A percentile compares a stretch with the other conserved stretches of the same genome.
These are phyloP conservation scores for Pungitius pungitius DNA, from an alignment of 2,113 vertebrate genomes.

Conservation along the genomic window DNA sequence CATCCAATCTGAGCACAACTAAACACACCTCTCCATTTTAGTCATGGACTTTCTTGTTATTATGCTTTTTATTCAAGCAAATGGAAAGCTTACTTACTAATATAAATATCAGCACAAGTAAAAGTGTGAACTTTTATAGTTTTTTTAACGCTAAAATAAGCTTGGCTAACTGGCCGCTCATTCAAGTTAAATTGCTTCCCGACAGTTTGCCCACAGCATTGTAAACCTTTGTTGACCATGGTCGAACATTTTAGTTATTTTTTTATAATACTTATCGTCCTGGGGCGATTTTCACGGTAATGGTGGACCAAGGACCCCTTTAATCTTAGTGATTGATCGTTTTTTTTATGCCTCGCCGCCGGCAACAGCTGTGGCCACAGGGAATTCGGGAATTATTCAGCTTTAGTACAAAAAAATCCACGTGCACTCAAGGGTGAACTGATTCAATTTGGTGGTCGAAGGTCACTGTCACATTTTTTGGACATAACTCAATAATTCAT, in stretches of 20 bases:
- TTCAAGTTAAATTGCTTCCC: not conserved
- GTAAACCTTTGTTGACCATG: not conserved
- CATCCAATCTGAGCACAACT: constrained; percentile 34
- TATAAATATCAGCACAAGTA: not conserved
- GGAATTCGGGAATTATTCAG: not conserved
- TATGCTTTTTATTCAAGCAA: not conserved
- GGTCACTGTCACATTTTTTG: not conserved
- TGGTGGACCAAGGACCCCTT: not conserved
- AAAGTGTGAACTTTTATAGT: too few relatives aligned
- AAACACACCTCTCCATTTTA: constrained; percentile 11
- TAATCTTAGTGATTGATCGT: not conserved
- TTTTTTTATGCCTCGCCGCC: not conserved
- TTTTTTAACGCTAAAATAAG: too few relatives aligned
- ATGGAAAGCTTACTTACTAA: not conserved
- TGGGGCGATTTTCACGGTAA: too few relatives aligned
- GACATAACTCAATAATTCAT: not conserved
- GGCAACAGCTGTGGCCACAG: not conserved
- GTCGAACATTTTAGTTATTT: not conserved
- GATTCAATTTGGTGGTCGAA: not conserved
- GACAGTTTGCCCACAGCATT: not conserved
- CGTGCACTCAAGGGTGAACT: not conserved
- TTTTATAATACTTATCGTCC: not conserved
- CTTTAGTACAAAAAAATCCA: not conserved
- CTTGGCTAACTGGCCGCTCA: not conserved
- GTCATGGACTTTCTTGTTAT: constrained; percentile 6